A percentile compares a stretch with the other conserved stretches of the same genome.
Conservation (phyloP, 2,888 invertebrate species). For the Pristionchus maxplancki region DNA sequence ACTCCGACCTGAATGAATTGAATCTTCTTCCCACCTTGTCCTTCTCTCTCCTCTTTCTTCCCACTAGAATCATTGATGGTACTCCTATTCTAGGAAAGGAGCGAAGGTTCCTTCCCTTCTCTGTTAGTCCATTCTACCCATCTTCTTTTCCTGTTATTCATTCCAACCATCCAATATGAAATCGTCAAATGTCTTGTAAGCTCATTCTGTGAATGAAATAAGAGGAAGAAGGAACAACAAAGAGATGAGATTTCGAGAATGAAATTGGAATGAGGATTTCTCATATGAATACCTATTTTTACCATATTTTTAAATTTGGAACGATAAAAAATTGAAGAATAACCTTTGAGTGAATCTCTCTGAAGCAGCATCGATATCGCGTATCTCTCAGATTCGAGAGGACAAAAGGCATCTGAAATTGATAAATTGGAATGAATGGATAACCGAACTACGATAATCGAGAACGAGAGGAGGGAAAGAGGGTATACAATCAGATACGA, state of each 20-base stretch:
- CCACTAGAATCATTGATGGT: neutral
- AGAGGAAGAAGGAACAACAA: neutral
- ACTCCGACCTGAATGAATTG: slow-evolving; percentile 39
- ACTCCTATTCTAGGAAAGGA: neutral
- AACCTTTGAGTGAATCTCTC: slow-evolving; percentile 48
- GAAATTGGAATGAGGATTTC: neutral
- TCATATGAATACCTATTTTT: neutral
- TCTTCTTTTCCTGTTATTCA: slow-evolving; percentile 23
- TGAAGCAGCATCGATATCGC: slow-evolving; percentile 43
- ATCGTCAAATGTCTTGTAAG: slow-evolving; percentile 4
- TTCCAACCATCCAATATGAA: slow-evolving; percentile 27
- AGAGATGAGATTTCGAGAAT: neutral
- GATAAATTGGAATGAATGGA: neutral
- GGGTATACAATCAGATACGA: neutral
- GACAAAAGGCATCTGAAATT: slow-evolving; percentile 34
- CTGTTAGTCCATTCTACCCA: slow-evolving; percentile 28
- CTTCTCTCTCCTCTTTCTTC: neutral
- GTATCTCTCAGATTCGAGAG: slow-evolving; percentile 13
- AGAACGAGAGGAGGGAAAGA: neutral
- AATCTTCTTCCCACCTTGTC: neutral
- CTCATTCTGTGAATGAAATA: neutral
- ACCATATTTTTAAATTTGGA: neutral
- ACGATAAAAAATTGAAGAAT: neutral
- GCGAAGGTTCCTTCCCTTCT: neutral
- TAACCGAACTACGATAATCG: neutral